These are phyloP conservation scores for Sarcophaga variegata DNA, from an alignment of 2,888 invertebrate species.

Conservation along the genomic window DNA sequence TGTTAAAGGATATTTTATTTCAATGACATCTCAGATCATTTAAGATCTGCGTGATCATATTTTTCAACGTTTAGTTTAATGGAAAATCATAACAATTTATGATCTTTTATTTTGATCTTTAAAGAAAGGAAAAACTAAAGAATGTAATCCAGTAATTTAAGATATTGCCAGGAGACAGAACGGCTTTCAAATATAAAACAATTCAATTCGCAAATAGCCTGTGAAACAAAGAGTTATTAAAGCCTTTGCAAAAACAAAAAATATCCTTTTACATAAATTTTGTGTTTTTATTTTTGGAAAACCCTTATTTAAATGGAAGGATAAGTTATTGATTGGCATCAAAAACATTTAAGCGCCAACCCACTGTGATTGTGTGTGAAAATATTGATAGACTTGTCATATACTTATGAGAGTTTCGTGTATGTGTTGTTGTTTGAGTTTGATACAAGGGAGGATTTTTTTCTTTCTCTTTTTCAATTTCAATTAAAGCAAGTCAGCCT, in stretches of 20 bases:
- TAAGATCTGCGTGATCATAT: neutral
- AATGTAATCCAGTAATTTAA: neutral
- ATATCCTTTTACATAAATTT: constrained; percentile 5
- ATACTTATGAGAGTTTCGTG: neutral
- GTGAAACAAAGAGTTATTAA: neutral
- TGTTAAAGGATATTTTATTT: constrained; percentile 1
- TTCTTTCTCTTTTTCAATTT: neutral
- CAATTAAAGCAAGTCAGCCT: neutral
- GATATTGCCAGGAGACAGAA: neutral
- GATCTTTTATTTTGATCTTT: neutral
- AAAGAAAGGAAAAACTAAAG: neutral
- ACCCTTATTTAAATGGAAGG: neutral
- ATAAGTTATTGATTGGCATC: constrained; percentile 60
- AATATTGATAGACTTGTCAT: constrained; percentile 69
- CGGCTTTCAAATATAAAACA: neutral
- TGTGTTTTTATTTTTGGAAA: neutral
- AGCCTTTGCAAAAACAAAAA: neutral
- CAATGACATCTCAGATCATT: neutral
- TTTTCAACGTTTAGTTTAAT: neutral
- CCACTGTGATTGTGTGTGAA: constrained; percentile 61
- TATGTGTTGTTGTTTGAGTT: neutral
- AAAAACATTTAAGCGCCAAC: constrained; percentile 43
- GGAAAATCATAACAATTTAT: neutral
- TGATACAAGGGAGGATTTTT: neutral
- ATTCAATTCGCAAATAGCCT: neutral